Evolutionary conservation across 2,797 vertebrate species (phyloP).

Genomic region (Syngnathus rostellatus): DNA sequence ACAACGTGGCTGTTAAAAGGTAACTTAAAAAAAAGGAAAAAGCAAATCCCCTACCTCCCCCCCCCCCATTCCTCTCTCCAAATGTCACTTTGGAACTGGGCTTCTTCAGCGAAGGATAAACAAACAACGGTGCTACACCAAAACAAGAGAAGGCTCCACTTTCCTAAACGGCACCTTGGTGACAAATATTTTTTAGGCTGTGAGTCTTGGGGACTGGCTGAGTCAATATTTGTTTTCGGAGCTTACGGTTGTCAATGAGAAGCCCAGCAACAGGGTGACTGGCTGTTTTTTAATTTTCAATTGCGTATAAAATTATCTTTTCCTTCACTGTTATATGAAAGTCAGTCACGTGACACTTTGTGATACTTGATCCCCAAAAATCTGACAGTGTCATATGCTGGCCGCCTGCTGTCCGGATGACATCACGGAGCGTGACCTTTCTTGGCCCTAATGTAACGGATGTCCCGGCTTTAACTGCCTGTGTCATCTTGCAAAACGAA

Average conservation of each 20-base stretch:
- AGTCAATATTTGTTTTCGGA: background rate
- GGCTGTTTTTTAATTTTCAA: background rate
- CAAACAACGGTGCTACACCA: background rate
- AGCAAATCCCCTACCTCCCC: no score
- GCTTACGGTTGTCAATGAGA: background rate
- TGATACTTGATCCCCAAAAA: background rate
- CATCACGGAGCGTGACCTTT: background rate
- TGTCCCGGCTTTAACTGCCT: background rate
- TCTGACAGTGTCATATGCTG: background rate
- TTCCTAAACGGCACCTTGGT: background rate
- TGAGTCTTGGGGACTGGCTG: background rate
- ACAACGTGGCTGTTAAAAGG: background rate
- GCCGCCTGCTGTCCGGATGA: background rate
- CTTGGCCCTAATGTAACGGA: background rate
- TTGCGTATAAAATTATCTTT: background rate
- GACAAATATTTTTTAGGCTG: background rate
- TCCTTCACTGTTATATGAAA: background rate
- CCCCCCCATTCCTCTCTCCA: background rate
- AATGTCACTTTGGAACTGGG: background rate
- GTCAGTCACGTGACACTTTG: no score
- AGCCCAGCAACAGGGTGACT: background rate
- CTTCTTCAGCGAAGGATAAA: background rate
- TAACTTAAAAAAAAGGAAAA: background rate
- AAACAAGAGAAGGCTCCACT: background rate
- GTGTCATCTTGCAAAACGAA: background rate